These are phyloP conservation scores for Otocyon megalotis DNA, from an alignment of 2,113 vertebrate species.

Conservation along the genomic window DNA sequence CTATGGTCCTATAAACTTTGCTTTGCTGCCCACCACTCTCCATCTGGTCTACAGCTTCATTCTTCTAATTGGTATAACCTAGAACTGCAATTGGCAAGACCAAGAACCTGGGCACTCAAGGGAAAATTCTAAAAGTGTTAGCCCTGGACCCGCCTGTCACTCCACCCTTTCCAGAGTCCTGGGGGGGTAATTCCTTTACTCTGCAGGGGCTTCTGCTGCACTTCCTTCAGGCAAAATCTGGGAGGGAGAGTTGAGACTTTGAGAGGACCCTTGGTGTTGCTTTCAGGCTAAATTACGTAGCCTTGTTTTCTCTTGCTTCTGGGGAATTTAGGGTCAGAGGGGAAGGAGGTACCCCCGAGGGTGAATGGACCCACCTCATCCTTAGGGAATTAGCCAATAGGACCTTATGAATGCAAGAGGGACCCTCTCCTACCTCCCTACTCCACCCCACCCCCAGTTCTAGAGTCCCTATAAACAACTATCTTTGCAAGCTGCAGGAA, in stretches of 20 bases:
- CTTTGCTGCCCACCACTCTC: neutral
- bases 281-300: neutral
- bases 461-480: neutral
- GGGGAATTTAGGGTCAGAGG: neutral
- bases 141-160: neutral
- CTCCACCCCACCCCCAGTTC: too few species aligned
- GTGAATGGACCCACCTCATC: neutral
- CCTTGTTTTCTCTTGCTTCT: neutral
- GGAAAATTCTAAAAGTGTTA: neutral
- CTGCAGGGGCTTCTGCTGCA: rapidly evolving
- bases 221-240: too few species aligned
- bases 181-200: neutral
- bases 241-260: neutral
- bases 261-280: neutral
- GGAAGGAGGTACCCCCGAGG: too few species aligned
- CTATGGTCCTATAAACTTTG: neutral
- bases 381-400: neutral
- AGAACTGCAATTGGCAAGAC: neutral
- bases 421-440: neutral
- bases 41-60: neutral
- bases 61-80: neutral
- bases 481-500: neutral
- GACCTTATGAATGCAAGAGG: neutral
- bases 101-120: neutral
- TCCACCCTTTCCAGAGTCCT: neutral